Evolutionary conservation across 2,113 vertebrate genomes (phyloP).

Genomic region (Sminthopsis crassicaudata): DNA sequence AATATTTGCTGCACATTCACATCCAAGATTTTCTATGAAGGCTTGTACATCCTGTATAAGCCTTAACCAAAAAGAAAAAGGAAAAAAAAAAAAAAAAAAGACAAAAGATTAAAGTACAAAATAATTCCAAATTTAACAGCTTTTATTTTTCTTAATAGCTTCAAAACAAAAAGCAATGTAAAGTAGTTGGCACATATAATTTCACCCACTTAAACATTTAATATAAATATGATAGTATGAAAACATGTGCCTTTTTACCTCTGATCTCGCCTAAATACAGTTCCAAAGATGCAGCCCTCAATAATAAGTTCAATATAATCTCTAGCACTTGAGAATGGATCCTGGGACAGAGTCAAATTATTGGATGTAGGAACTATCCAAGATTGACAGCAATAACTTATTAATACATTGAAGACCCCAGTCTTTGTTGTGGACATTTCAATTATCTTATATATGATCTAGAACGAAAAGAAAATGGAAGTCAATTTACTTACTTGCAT

Average conservation of each 20-base stretch:
- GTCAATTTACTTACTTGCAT: neutral
- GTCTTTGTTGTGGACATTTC: slow-evolving; percentile 92
- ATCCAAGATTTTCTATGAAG: slow-evolving; percentile 91
- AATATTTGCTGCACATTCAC: slow-evolving; percentile 88
- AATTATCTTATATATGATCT: slow-evolving; percentile 90
- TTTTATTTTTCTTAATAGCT: neutral
- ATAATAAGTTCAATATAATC: slow-evolving; percentile 87
- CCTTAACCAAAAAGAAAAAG: slow-evolving; percentile 80
- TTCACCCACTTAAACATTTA: neutral
- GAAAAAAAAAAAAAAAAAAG: slow-evolving; percentile 53
- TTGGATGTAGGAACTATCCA: slow-evolving; percentile 85
- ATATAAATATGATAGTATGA: neutral
- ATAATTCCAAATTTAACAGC: neutral
- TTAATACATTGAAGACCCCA: slow-evolving; percentile 91
- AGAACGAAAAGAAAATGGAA: slow-evolving; percentile 57
- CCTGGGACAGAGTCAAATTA: slow-evolving; percentile 54
- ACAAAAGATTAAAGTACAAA: slow-evolving; percentile 2
- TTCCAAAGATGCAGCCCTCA: slow-evolving; percentile 93
- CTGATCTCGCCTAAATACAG: slow-evolving; percentile 94
- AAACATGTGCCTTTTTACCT: slow-evolving; percentile 83
- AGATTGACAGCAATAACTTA: slow-evolving; percentile 90
- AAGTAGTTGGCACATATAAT: neutral
- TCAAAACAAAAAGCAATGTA: slow-evolving; percentile 29
- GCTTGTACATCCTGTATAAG: slow-evolving; percentile 92
- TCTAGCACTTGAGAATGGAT: slow-evolving; percentile 84